Evolutionary conservation across 2,797 vertebrate species (phyloP).

Genomic region (Hemibagrus guttatus): DNA sequence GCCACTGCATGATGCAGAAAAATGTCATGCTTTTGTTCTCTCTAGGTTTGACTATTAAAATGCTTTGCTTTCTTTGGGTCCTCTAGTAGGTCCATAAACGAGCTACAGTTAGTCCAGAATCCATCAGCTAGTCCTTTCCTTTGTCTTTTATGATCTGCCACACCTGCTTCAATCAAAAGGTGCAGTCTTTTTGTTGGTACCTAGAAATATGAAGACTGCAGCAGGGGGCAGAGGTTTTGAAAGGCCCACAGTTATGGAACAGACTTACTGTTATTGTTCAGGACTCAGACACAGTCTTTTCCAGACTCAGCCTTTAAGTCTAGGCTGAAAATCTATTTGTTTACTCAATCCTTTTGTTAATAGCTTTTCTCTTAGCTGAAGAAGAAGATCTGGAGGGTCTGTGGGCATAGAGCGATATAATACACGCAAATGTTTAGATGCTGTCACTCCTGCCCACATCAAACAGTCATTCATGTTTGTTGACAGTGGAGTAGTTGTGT

Average conservation of each 20-base stretch:
- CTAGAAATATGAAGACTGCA: neutral
- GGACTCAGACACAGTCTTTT: neutral
- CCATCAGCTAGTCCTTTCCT: neutral
- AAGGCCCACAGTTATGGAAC: neutral
- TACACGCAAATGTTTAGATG: neutral
- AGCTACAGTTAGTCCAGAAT: neutral
- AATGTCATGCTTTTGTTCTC: too few species aligned
- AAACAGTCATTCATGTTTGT: neutral
- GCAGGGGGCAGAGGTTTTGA: neutral
- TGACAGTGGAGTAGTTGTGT: neutral
- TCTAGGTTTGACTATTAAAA: neutral
- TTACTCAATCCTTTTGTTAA: neutral
- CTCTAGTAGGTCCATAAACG: neutral
- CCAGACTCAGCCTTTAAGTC: neutral
- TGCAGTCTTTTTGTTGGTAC: neutral
- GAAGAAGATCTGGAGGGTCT: neutral
- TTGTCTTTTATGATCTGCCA: neutral
- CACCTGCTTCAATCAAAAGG: neutral
- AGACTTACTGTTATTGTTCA: neutral
- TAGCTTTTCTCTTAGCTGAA: neutral
- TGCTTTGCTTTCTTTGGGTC: neutral
- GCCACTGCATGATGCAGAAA: neutral
- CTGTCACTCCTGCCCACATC: neutral
- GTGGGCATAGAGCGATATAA: neutral
- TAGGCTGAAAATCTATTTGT: neutral